These are phyloP conservation scores for Micromussa lordhowensis DNA, from an alignment of 92 coral and sea anemone species.

Conservation along the genomic window DNA sequence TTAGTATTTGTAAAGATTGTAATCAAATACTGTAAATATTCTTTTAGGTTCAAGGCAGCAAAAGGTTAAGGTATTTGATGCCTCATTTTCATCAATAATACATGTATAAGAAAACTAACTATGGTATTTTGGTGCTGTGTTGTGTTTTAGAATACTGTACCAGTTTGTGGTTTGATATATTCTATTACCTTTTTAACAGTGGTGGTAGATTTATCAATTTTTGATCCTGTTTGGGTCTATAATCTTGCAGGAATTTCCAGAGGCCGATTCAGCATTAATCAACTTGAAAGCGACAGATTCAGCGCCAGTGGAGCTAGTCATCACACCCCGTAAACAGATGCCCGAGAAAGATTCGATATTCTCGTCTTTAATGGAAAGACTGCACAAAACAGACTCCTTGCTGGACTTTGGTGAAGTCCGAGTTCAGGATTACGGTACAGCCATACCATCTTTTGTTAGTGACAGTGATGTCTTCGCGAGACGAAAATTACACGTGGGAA, in stretches of 20 bases:
- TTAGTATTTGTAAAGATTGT: too few relatives aligned
- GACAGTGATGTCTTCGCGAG: slow-evolving; percentile 6
- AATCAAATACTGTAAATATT: not conserved
- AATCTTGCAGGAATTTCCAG: slow-evolving; percentile 20
- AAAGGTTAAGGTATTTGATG: not conserved
- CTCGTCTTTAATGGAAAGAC: slow-evolving; percentile 74
- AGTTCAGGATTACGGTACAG: slow-evolving; percentile 48
- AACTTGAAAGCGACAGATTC: slow-evolving; percentile 25
- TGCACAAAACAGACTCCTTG: slow-evolving; percentile 69
- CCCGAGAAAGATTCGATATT: slow-evolving; percentile 75
- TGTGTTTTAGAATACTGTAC: not conserved
- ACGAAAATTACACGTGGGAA: not conserved
- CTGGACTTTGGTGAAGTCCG: slow-evolving; percentile 77
- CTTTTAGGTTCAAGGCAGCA: not conserved
- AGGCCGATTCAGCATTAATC: not conserved
- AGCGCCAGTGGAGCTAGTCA: slow-evolving; percentile 18
- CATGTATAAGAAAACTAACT: not conserved
- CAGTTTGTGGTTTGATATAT: not conserved
- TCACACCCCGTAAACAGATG: slow-evolving; percentile 55
- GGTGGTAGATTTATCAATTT: not conserved
- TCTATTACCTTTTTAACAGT: too few relatives aligned
- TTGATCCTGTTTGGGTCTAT: not conserved
- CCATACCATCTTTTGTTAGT: slow-evolving; percentile 18
- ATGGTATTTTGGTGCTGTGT: not conserved
- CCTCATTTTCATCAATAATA: too few relatives aligned